A percentile compares a stretch with the other conserved stretches of the same genome.
These are phyloP conservation scores for Lathronympha strigana DNA, from an alignment of 2,888 invertebrate genomes.

Conservation along the genomic window DNA sequence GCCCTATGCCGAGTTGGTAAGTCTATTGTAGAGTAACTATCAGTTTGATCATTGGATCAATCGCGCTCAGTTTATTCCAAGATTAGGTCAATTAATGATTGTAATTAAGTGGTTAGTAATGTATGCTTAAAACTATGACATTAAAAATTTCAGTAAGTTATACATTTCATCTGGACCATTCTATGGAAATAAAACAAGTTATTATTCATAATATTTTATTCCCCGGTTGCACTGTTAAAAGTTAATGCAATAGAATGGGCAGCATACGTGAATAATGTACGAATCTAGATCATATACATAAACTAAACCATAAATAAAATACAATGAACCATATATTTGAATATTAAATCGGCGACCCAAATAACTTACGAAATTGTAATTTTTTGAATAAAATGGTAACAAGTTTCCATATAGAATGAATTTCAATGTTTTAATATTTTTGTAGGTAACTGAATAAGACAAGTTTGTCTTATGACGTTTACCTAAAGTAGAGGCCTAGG, in stretches of 20 bases:
- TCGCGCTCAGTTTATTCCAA: background rate
- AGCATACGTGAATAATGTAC: slow-evolving; percentile 20
- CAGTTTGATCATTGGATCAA: too few species aligned
- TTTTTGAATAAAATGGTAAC: background rate
- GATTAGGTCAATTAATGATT: background rate
- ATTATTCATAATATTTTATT: slow-evolving; percentile 51
- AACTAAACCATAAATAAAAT: slow-evolving; percentile 22
- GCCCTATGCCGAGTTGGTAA: background rate
- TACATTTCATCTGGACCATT: slow-evolving; percentile 28
- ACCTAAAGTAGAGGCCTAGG: too few species aligned
- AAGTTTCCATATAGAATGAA: background rate
- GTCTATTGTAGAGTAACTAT: background rate
- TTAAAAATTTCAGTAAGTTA: slow-evolving; percentile 37
- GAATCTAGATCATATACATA: slow-evolving; percentile 25
- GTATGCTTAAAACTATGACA: slow-evolving; percentile 34
- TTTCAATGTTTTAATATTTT: background rate
- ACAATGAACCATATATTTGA: background rate
- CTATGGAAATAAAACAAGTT: slow-evolving; percentile 53
- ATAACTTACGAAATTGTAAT: background rate
- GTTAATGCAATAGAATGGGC: slow-evolving; percentile 43
- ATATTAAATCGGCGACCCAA: background rate
- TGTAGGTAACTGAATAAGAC: background rate
- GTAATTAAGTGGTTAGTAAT: slow-evolving; percentile 15
- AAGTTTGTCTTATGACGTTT: background rate
- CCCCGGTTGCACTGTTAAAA: slow-evolving; percentile 40